phyloP scores from a whole-genome alignment of 2,888 invertebrate species.

The Pachymerium ferrugineum region DNA sequence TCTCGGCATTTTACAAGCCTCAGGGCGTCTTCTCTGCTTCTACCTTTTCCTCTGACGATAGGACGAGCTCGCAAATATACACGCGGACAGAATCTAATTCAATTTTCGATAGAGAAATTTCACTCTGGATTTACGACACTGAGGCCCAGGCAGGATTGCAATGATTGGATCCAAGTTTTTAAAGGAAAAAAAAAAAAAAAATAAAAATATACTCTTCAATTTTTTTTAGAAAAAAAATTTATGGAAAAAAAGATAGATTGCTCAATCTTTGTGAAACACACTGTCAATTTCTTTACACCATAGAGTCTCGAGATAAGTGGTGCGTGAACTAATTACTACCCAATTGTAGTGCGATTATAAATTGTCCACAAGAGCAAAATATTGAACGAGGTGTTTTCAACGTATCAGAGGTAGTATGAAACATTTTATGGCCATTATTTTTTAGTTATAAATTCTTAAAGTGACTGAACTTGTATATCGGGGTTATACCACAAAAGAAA shows the following conservation, averaged over 20 bases:
- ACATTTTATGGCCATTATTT: too few species aligned
- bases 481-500: too few species aligned
- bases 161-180: not conserved
- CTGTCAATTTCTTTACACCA: too few species aligned
- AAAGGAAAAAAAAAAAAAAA: not conserved
- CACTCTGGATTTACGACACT: slow-evolving; percentile 23
- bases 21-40: slow-evolving; percentile 12
- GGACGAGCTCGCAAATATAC: slow-evolving; percentile 17
- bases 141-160: not conserved
- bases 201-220: too few species aligned
- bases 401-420: too few species aligned
- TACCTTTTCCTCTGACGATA: not conserved
- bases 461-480: too few species aligned
- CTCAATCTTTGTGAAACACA: not conserved
- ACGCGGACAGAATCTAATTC: slow-evolving; percentile 23
- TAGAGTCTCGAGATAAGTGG: too few species aligned
- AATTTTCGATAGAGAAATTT: slow-evolving; percentile 23
- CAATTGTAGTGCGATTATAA: too few species aligned
- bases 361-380: too few species aligned
- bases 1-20: slow-evolving; percentile 16
- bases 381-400: too few species aligned
- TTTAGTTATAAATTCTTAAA: too few species aligned
- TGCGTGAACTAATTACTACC: slow-evolving; percentile 13
- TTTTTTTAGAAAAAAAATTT: too few species aligned
- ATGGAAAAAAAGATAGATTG: not conserved